These are phyloP conservation scores for Cantharis flavilabris DNA, from an alignment of 2,888 invertebrate species.

Conservation along the genomic window DNA sequence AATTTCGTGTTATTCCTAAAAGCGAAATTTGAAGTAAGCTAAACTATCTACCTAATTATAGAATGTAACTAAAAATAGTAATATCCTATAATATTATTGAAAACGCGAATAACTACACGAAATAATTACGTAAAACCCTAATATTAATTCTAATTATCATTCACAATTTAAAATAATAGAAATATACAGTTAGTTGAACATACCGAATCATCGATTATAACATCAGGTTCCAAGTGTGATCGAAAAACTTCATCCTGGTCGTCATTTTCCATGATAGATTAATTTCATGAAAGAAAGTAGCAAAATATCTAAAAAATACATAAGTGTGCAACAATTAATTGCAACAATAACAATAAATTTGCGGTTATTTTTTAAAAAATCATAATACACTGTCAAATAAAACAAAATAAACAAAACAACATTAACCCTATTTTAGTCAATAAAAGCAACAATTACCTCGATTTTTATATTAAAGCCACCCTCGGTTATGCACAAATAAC, in stretches of 20 bases:
- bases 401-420: conserved; percentile 47
- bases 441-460: conserved; percentile 19
- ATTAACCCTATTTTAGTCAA: conserved; percentile 32
- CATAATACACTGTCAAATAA: conserved; percentile 44
- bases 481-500: not conserved
- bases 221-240: conserved; percentile 46
- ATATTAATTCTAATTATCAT: not conserved
- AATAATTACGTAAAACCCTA: not conserved
- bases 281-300: conserved; percentile 12
- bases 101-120: not conserved
- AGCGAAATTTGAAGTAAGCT: not conserved
- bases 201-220: conserved; percentile 45
- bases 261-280: conserved; percentile 35
- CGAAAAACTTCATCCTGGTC: conserved; percentile 39
- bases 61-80: not conserved
- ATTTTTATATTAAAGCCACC: conserved; percentile 12
- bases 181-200: conserved; percentile 2
- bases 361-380: conserved; percentile 36
- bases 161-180: not conserved
- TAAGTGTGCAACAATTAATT: not conserved
- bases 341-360: conserved; percentile 11
- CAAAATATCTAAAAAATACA: conserved; percentile 9
- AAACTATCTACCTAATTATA: not conserved
- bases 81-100: not conserved
- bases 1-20: not conserved